These are phyloP conservation scores for Sardinella longiceps DNA, from an alignment of 2,797 vertebrate species.

Conservation along the genomic window DNA sequence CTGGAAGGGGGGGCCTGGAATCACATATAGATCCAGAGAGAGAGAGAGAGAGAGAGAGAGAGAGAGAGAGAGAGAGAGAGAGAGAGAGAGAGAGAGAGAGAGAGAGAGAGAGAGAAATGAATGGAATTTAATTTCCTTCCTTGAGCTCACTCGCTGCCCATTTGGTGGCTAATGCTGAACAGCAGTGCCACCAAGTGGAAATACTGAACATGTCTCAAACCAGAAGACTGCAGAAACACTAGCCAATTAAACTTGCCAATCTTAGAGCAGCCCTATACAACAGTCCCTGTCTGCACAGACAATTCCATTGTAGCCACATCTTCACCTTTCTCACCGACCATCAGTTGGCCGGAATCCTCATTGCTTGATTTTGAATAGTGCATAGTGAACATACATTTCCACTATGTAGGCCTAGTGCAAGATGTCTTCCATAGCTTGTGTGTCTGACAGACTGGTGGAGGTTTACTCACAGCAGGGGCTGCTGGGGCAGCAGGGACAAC, in stretches of 20 bases:
- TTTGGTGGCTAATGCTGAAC: not conserved
- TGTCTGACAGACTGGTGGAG: not conserved
- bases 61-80: too few relatives aligned
- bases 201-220: not conserved
- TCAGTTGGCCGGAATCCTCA: not conserved
- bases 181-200: not conserved
- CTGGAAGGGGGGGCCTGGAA: conserved; percentile 59
- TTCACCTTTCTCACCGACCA: not conserved
- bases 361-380: too few relatives aligned
- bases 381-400: too few relatives aligned
- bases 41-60: too few relatives aligned
- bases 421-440: not conserved
- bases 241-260: not conserved
- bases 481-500: not conserved
- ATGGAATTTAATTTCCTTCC: not conserved
- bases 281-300: not conserved
- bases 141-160: not conserved
- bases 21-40: conserved; percentile 39
- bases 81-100: too few relatives aligned
- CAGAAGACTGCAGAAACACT: not conserved
- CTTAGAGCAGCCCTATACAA: not conserved
- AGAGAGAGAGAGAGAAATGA: too few relatives aligned
- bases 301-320: not conserved
- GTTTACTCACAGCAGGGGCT: not conserved
- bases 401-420: too few relatives aligned